A percentile compares a stretch with the other conserved stretches of the same genome.
These are phyloP conservation scores for Drosophila infuscata DNA, from an alignment of 2,888 invertebrate species.

Conservation along the genomic window DNA sequence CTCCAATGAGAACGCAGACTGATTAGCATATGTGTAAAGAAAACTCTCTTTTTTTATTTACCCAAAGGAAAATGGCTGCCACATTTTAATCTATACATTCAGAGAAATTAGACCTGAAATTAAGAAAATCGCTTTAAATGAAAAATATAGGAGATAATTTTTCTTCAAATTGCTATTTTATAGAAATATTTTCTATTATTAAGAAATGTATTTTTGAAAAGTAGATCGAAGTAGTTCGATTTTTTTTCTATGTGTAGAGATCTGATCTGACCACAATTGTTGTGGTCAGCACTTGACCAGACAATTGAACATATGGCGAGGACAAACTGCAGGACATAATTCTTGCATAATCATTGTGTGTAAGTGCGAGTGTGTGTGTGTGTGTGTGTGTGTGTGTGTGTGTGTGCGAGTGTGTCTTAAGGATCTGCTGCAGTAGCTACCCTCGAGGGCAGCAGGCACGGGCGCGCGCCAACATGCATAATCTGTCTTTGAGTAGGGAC, in stretches of 20 bases:
- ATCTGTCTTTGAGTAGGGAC: slow-evolving; percentile 63
- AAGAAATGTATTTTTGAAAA: neutral
- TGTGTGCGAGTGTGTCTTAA: slow-evolving; percentile 32
- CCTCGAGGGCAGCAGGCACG: slow-evolving; percentile 1
- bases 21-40: slow-evolving; percentile 65
- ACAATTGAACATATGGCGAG: slow-evolving; percentile 50
- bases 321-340: slow-evolving; percentile 35
- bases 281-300: slow-evolving; percentile 69
- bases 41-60: neutral
- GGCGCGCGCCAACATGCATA: slow-evolving; percentile 68
- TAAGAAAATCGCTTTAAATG: neutral
- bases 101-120: neutral
- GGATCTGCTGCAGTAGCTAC: slow-evolving; percentile 46
- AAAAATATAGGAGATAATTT: neutral
- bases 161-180: slow-evolving; percentile 24
- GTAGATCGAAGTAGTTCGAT: neutral
- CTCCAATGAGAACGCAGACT: slow-evolving; percentile 49
- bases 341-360: slow-evolving; percentile 65
- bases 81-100: neutral
- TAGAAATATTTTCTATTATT: neutral
- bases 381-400: slow-evolving; percentile 26
- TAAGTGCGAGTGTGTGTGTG: slow-evolving; percentile 1
- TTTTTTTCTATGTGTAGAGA: neutral
- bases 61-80: slow-evolving; percentile 42
- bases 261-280: slow-evolving; percentile 31